phyloP scores from a whole-genome alignment of 1,140 invertebrate species.

The Drosophila kurseongensis region DNA sequence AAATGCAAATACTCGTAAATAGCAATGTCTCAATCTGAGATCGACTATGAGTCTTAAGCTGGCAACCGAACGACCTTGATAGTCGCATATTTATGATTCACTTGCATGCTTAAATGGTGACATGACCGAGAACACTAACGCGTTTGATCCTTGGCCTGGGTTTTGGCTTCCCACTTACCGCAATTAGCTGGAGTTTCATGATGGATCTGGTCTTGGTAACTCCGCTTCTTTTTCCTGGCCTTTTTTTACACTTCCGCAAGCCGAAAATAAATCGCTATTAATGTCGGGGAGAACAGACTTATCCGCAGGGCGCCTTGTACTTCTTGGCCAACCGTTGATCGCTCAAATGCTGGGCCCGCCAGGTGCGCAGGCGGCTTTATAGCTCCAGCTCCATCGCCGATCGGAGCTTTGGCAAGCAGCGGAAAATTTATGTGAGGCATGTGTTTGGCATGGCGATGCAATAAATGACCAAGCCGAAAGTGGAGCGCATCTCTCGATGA shows the following conservation, averaged over 20 bases:
- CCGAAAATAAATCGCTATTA: slow-evolving; percentile 8
- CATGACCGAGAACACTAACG: slow-evolving; percentile 11
- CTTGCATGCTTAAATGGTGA: slow-evolving; percentile 25
- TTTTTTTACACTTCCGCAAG: slow-evolving; percentile 35
- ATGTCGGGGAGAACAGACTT: slow-evolving; percentile 1
- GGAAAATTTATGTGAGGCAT: slow-evolving; percentile 72
- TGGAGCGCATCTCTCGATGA: slow-evolving; percentile 77
- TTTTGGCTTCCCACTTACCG: slow-evolving; percentile 56
- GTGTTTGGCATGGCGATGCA: slow-evolving; percentile 57
- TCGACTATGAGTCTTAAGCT: slow-evolving; percentile 45
- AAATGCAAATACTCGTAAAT: slow-evolving; percentile 67
- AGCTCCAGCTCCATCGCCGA: slow-evolving; percentile 30
- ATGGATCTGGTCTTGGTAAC: slow-evolving; percentile 8
- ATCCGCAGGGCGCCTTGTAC: slow-evolving; percentile 12
- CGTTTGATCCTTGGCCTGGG: slow-evolving; percentile 1
- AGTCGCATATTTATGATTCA: slow-evolving; percentile 26
- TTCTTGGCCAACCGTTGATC: slow-evolving; percentile 57
- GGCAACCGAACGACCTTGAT: slow-evolving; percentile 65
- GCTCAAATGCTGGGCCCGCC: slow-evolving; percentile 73
- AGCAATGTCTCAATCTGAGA: slow-evolving; percentile 46
- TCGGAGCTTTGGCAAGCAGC: slow-evolving; percentile 33
- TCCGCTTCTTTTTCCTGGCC: slow-evolving; percentile 2
- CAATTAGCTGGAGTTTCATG: slow-evolving; percentile 67
- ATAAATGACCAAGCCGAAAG: slow-evolving; percentile 39
- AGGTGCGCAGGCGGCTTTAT: slow-evolving; percentile 68